phyloP scores from a whole-genome alignment of 2,888 invertebrate species.

The Drosophila anomelani region DNA sequence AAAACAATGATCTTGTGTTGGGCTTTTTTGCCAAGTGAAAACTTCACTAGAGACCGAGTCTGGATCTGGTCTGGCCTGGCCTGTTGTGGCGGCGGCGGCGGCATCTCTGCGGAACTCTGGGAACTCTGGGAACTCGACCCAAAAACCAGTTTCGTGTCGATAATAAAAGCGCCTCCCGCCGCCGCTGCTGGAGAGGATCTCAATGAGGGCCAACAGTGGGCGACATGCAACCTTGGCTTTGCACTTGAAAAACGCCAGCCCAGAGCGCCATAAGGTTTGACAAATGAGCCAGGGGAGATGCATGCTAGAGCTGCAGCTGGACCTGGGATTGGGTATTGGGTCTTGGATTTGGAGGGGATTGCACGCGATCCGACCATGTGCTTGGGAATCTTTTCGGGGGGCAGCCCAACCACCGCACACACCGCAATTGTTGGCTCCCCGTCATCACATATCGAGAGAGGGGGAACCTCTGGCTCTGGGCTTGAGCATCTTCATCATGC shows the following conservation, averaged over 20 bases:
- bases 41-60: slow-evolving; percentile 5
- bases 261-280: slow-evolving; percentile 60
- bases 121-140: slow-evolving; percentile 29
- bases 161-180: slow-evolving; percentile 58
- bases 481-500: slow-evolving; percentile 36
- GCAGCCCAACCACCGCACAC: slow-evolving; percentile 8
- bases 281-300: slow-evolving; percentile 49
- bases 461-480: not conserved
- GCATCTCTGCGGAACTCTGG: slow-evolving; percentile 2
- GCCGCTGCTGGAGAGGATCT: slow-evolving; percentile 18
- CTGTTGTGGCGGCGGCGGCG: not conserved
- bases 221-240: slow-evolving; percentile 72
- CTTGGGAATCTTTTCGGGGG: slow-evolving; percentile 63
- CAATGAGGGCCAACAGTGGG: slow-evolving; percentile 32
- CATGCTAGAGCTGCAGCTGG: not conserved
- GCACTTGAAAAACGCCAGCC: slow-evolving; percentile 64
- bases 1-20: not conserved
- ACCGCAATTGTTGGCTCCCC: slow-evolving; percentile 66
- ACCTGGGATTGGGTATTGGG: not conserved
- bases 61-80: slow-evolving; percentile 24
- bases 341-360: slow-evolving; percentile 5
- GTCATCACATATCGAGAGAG: slow-evolving; percentile 27
- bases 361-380: slow-evolving; percentile 72
- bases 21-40: slow-evolving; percentile 15
- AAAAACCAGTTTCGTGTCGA: slow-evolving; percentile 71